Conservation (phyloP, 2,888 invertebrate genomes). For the Drosophila setosimentum region DNA sequence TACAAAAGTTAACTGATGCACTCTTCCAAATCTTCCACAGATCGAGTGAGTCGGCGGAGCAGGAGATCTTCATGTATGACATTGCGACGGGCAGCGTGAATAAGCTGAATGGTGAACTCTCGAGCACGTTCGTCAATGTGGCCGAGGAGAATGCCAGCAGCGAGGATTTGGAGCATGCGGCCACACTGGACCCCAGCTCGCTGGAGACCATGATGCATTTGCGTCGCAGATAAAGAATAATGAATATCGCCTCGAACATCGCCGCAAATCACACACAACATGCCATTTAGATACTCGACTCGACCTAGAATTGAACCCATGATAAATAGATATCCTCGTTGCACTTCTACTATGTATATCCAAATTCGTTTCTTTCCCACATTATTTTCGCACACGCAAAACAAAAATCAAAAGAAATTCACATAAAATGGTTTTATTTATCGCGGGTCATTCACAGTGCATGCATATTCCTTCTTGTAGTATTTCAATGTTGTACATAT, state of each 20-base stretch:
- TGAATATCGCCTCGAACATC: neutral
- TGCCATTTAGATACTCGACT: conserved; percentile 75
- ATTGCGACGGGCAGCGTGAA: conserved; percentile 90
- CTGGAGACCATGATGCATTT: conserved; percentile 83
- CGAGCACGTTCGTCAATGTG: conserved; percentile 93
- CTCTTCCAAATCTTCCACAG: conserved; percentile 49
- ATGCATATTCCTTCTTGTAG: conserved; percentile 63
- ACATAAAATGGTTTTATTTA: conserved; percentile 41
- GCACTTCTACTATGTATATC: conserved; percentile 15
- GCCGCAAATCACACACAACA: conserved; percentile 44
- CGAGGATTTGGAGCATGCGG: conserved; percentile 88
- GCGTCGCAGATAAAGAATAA: conserved; percentile 66
- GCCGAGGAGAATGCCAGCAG: conserved; percentile 93
- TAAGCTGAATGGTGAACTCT: conserved; percentile 92
- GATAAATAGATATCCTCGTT: conserved; percentile 10
- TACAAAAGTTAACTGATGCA: neutral
- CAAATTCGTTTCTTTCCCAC: conserved; percentile 17
- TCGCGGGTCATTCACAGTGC: conserved; percentile 53
- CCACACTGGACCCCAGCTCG: conserved; percentile 82
- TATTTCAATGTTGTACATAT: conserved; percentile 80
- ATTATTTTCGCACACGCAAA: conserved; percentile 14
- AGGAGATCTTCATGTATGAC: conserved; percentile 96
- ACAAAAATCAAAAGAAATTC: conserved; percentile 6
- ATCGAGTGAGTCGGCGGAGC: conserved; percentile 85
- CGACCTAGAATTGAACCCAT: conserved; percentile 55